Base-by-base conservation (phyloP, 2,888 invertebrate species). In the Scotopteryx bipunctaria region DNA sequence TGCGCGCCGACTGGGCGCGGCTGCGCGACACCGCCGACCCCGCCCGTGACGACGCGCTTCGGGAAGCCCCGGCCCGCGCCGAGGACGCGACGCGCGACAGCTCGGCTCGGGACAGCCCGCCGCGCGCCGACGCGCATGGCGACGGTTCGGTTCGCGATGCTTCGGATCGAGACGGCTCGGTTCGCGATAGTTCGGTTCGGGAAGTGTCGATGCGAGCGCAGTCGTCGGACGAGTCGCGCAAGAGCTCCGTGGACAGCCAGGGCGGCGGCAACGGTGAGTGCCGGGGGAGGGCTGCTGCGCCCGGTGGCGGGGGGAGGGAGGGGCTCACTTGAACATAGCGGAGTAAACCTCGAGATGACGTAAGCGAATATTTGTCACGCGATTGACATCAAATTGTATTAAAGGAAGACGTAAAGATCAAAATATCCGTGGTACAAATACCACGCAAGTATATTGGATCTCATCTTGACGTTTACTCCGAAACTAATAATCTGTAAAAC, bases 51-150 rank as follows among this genome's bases (percentile, higher is more conserved):
- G n/a, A n/a, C n/a, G n/a, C n/a, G n/a, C n/a, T n/a, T n/a, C n/a
- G 11, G 17, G n/a, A 1, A 73, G 31, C 92, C 91, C 66, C 89
- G 89, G 62, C 82, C 91, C 61, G 81, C 36, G 52, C 54, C 13
- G 14, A 2, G 49, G 41, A 23, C 59, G 6, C 15, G 8, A 5
- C 15, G 41, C 47, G 23, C 23, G 38, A 17, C 42, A 29, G 35
- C 43, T 29, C 42, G 44, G 13, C 23, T 3, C 14, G 25, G 4
- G 33, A 21, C 11, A 8, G 19, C 2, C 19, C n/a, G 47, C 14
- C 21, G 14, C 46, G 38, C 6, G 38, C n/a, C 19, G 9, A 5
- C n/a, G n/a, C 21, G 4, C 9, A 14, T 14, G 19, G 23, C 6
- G 45, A 31, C 1, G 9, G 6, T 8, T 8, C 27, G 6, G 6